Evolutionary conservation across 2,113 vertebrate genomes (phyloP), one percentile per base, ranked within the genome.

Genomic region (Muntiacus reevesi): DNA sequence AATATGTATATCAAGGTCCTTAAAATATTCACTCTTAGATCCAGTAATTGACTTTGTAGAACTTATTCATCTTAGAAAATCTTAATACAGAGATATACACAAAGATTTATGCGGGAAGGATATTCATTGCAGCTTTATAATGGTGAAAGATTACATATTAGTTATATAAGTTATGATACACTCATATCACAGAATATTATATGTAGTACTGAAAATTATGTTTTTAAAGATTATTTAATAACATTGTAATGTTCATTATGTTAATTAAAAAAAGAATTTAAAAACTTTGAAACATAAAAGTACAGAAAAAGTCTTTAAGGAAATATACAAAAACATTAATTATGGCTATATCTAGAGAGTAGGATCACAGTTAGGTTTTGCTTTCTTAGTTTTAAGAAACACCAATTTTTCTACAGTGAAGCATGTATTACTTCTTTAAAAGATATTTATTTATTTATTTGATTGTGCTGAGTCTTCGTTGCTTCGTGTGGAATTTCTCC

Each of bases 221-320:
- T 57, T 85, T 91, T 54, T 55, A 47, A 62, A 81, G 45, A 81
- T 98, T 57, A 94, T 57, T 97, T 97, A 86, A 91, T 95, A 85
- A 91, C 67, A 93, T 30, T 16, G 30, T 94, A 94, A 94, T 90
- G 50, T 40, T 97, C 78, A 47, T 93, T 96, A 87, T 71, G 52
- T 60, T 84, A 93, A 93, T 47, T 50, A 40, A 81, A 86, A 88
- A 17, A 19, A 83, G 43, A 71, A 84, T 40, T 81, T 17, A 90
- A 93, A 50, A 71, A 16, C 36, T 84, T 57, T 96, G 57, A 96
- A 97, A 87, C 87, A 87, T 36, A 7, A 74, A 67, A 52, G 21
- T 36, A 36, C 30, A 84, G 57, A 21, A 94, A 87, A 94, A 86
- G 79, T 2, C 59, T 57, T 1, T 27, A 45, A 52, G 64, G 82